These are phyloP conservation scores for Aspidiotus destructor DNA, from an alignment of 2,888 invertebrate species.

Conservation along the genomic window DNA sequence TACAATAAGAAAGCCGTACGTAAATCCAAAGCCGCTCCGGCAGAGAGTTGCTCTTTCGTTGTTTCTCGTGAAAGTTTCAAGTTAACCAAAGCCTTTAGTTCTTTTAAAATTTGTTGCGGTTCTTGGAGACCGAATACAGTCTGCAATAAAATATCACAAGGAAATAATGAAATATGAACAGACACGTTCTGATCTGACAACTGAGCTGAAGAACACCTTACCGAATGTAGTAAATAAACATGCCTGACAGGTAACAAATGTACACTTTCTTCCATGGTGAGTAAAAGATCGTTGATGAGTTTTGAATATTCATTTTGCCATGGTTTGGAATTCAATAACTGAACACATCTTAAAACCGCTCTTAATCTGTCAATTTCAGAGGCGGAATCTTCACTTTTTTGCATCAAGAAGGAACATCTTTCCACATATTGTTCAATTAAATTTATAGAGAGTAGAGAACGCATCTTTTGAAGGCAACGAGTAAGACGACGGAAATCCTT, in stretches of 20 bases:
- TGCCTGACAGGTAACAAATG: conserved; percentile 1
- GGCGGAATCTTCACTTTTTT: not conserved
- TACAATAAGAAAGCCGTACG: no score
- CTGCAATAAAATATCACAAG: no score
- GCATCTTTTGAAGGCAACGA: conserved; percentile 14
- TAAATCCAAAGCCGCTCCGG: no score
- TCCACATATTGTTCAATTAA: not conserved
- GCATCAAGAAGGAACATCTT: not conserved
- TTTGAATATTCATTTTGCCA: not conserved
- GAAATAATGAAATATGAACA: no score
- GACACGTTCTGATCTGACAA: no score
- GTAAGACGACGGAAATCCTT: conserved; percentile 12
- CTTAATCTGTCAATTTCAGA: not conserved
- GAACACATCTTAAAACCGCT: conserved; percentile 7
- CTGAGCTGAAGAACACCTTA: not conserved
- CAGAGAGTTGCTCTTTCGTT: no score
- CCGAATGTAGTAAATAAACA: not conserved
- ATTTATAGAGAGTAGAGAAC: not conserved
- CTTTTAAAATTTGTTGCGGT: no score
- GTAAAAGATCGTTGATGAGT: not conserved
- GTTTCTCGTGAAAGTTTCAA: no score
- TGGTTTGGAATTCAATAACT: conserved; percentile 8
- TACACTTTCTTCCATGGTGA: not conserved
- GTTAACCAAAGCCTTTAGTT: no score
- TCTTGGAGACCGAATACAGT: no score